A percentile compares a stretch with the other conserved stretches of the same genome.
These are phyloP conservation scores for Petrocephalus schoutedeni DNA, from an alignment of 2,797 vertebrate genomes.

Conservation along the genomic window DNA sequence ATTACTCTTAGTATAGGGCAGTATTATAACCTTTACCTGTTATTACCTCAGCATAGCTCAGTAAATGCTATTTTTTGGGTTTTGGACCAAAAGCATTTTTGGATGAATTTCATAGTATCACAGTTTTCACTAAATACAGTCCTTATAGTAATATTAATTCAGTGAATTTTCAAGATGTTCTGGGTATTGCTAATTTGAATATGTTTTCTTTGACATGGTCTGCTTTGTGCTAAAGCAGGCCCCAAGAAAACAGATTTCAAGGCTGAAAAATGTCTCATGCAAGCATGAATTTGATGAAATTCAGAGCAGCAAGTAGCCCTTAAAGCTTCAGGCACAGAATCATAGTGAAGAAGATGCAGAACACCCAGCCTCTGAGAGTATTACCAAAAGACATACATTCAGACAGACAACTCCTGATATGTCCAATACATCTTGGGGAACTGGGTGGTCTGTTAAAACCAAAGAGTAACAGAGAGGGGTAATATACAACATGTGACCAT, in stretches of 20 bases:
- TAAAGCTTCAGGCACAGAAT: not conserved
- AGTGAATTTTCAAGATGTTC: not conserved
- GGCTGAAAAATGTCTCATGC: not conserved
- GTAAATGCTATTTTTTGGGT: not conserved
- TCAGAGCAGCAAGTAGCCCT: not conserved
- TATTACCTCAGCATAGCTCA: not conserved
- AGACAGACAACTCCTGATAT: not conserved
- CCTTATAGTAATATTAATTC: not conserved
- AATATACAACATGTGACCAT: constrained; percentile 25
- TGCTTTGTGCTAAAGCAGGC: not conserved
- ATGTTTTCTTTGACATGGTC: not conserved
- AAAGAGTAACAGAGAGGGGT: not conserved
- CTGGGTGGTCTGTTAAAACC: not conserved
- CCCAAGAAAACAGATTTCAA: not conserved
- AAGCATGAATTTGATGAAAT: not conserved
- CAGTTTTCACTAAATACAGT: not conserved
- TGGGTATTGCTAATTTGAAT: not conserved
- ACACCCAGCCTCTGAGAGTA: not conserved
- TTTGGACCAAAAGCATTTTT: not conserved
- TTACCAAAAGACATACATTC: constrained; percentile 23
- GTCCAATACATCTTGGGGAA: not conserved
- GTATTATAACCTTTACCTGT: not conserved
- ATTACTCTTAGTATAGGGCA: not conserved
- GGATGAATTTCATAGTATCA: not conserved
- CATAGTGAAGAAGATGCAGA: not conserved